A percentile compares a stretch with the other conserved stretches of the same genome.
Evolutionary conservation across 2,113 vertebrate genomes (phyloP).

Genomic region (Chloropsis cyanopogon): DNA sequence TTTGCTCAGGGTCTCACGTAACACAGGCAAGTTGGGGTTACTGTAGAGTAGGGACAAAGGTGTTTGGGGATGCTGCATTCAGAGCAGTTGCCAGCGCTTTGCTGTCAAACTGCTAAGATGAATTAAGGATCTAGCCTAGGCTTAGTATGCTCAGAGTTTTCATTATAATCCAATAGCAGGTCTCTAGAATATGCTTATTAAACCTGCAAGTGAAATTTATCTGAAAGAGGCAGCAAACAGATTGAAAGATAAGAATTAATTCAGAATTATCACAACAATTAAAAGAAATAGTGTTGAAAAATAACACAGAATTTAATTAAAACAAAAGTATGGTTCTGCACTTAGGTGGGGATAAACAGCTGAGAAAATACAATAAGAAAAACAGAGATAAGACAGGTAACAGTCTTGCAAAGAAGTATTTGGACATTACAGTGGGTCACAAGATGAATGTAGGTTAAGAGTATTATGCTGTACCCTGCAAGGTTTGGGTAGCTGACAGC

Average conservation of each 20-base stretch:
- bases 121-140: not conserved
- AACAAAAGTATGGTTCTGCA: not conserved
- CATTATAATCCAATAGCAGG: not conserved
- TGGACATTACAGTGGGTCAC: not conserved
- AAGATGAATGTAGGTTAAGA: not conserved
- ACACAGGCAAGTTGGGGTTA: not conserved
- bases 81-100: not conserved
- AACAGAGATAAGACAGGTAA: not conserved
- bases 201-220: not conserved
- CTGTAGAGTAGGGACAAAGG: not conserved
- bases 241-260: slow-evolving; percentile 30
- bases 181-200: slow-evolving; percentile 6
- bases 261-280: slow-evolving; percentile 18
- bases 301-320: not conserved
- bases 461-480: not conserved
- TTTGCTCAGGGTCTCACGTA: slow-evolving; percentile 2
- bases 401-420: not conserved
- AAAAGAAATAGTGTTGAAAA: not conserved
- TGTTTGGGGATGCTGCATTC: not conserved
- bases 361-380: not conserved
- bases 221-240: not conserved
- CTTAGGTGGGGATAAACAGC: not conserved
- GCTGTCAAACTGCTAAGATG: not conserved
- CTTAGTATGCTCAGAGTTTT: not conserved
- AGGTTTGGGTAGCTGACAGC: not conserved